These are phyloP conservation scores for Diceros bicornis DNA, from an alignment of 2,797 vertebrate species.

Conservation along the genomic window DNA sequence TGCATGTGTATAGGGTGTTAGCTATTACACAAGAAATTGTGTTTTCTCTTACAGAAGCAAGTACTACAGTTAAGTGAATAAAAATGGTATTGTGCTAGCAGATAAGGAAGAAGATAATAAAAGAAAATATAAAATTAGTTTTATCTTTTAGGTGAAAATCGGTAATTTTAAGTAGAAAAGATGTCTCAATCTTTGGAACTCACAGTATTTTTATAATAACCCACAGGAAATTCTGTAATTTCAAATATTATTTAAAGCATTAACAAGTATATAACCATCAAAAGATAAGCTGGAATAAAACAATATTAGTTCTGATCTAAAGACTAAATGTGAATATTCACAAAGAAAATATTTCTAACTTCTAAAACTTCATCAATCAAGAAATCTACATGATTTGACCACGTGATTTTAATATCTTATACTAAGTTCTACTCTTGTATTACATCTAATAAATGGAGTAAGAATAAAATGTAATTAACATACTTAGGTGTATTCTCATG, in stretches of 20 bases:
- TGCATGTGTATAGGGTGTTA: not conserved
- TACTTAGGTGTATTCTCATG: not conserved
- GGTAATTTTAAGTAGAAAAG: constrained; percentile 51
- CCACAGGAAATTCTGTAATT: not conserved
- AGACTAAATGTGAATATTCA: constrained; percentile 44
- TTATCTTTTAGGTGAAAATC: not conserved
- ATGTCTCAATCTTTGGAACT: constrained; percentile 33
- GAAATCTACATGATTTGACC: not conserved
- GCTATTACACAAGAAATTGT: not conserved
- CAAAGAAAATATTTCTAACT: constrained; percentile 46
- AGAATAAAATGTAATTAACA: constrained; percentile 51
- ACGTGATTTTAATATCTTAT: not conserved
- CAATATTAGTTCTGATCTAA: not conserved
- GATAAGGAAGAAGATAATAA: not conserved
- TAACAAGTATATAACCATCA: not conserved
- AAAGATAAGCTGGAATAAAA: constrained; percentile 23
- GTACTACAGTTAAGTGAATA: not conserved
- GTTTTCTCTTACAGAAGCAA: constrained; percentile 43
- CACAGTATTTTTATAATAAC: not conserved
- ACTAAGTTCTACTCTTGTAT: not conserved
- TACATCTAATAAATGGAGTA: not conserved
- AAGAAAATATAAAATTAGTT: not conserved
- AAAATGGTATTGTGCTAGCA: not conserved
- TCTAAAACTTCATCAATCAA: constrained; percentile 29
- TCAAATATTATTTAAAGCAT: constrained; percentile 47